Evolutionary conservation across 1,140 invertebrate genomes (phyloP).

Genomic region (Amyelois transitella): DNA sequence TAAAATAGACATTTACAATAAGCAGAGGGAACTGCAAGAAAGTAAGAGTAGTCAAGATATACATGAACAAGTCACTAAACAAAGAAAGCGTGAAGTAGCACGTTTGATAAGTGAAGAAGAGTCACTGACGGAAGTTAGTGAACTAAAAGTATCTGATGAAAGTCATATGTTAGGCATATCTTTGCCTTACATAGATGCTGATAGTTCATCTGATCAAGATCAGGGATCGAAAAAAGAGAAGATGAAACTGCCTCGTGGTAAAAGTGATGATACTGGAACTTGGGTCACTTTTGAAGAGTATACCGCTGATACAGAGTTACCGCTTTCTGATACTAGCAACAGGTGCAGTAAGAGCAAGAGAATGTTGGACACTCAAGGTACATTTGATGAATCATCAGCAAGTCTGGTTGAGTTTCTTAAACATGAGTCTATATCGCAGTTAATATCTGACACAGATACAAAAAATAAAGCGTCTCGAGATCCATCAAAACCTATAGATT

Average conservation of each 20-base stretch:
- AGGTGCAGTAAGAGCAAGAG: constrained; percentile 41
- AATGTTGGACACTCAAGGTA: constrained; percentile 63
- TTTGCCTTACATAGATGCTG: constrained; percentile 68
- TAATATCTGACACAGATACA: constrained; percentile 50
- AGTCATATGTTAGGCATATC: constrained; percentile 60
- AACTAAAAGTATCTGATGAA: constrained; percentile 73
- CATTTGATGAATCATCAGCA: constrained; percentile 68
- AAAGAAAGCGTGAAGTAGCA: constrained; percentile 62
- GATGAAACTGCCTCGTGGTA: constrained; percentile 50
- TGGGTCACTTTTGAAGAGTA: constrained; percentile 78
- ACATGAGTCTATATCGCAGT: constrained; percentile 63
- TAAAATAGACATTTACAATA: constrained; percentile 75
- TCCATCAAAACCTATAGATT: constrained; percentile 35
- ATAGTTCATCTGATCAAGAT: constrained; percentile 72
- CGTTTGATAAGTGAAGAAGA: constrained; percentile 78
- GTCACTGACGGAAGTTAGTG: constrained; percentile 78
- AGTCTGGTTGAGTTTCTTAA: constrained; percentile 70
- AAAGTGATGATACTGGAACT: constrained; percentile 77
- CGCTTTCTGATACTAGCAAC: constrained; percentile 43
- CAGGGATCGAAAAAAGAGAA: constrained; percentile 58
- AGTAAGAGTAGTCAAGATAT: constrained; percentile 59
- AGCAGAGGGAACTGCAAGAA: constrained; percentile 61
- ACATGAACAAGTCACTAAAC: constrained; percentile 26
- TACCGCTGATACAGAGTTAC: constrained; percentile 66
- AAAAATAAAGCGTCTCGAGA: constrained; percentile 38